phyloP scores from a whole-genome alignment of 2,113 vertebrate species.

The Callospermophilus lateralis region DNA sequence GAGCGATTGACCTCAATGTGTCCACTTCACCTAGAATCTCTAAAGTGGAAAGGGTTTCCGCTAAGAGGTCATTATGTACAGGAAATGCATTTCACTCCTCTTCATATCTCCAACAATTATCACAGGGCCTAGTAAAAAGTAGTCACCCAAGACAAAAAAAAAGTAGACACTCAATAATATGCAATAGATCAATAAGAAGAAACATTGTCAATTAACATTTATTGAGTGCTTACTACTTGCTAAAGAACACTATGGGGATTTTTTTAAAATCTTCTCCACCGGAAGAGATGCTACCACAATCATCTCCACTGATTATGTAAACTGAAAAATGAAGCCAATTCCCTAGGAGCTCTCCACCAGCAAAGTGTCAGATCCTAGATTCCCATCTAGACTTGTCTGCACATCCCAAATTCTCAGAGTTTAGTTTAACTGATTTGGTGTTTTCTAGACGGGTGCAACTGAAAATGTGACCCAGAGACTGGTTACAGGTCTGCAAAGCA shows the following conservation, averaged over 20 bases:
- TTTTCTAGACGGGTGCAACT: background rate
- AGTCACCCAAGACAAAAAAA: background rate
- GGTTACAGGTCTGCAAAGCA: background rate
- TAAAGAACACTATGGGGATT: background rate
- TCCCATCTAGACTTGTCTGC: background rate
- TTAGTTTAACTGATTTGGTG: background rate
- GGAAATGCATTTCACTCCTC: background rate
- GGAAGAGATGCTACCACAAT: background rate
- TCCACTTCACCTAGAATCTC: background rate
- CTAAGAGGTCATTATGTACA: background rate
- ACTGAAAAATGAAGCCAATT: background rate
- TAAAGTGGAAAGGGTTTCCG: background rate
- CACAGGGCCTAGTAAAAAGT: too few species aligned
- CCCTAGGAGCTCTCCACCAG: background rate
- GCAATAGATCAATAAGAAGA: background rate
- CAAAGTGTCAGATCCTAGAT: background rate
- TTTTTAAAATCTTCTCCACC: background rate
- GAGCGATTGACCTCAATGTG: background rate
- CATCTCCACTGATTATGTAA: background rate
- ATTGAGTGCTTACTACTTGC: background rate
- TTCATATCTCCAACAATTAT: background rate
- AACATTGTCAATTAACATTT: background rate
- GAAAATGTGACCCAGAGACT: background rate
- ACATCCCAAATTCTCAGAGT: background rate
- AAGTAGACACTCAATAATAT: background rate